These are phyloP conservation scores for Anguilla megastoma DNA, from an alignment of 2,797 vertebrate genomes.

Conservation along the genomic window DNA sequence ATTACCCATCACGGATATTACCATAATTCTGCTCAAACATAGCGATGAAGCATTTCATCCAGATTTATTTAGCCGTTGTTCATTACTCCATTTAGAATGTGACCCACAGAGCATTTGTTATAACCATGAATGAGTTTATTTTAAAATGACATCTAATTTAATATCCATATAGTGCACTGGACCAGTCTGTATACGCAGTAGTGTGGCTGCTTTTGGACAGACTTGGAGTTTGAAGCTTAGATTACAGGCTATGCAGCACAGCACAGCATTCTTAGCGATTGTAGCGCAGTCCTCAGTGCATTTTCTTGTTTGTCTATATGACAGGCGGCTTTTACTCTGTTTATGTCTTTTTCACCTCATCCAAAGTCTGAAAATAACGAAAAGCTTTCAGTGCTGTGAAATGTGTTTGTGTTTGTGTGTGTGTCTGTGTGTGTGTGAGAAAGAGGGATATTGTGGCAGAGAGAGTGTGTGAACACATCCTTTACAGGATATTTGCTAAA, in stretches of 20 bases:
- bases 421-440: not conserved
- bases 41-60: not conserved
- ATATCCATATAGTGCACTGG: not conserved
- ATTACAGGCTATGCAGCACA: not conserved
- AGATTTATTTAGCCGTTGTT: not conserved
- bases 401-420: not conserved
- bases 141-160: not conserved
- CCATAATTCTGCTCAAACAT: not conserved
- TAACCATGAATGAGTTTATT: not conserved
- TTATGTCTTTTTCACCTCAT: not conserved
- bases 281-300: not conserved
- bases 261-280: not conserved
- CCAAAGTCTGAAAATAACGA: not conserved
- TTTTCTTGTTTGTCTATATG: not conserved
- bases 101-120: not conserved
- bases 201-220: not conserved
- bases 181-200: not conserved
- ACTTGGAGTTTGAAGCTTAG: not conserved
- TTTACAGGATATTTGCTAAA: not conserved
- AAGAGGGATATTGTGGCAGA: not conserved
- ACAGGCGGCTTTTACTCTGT: not conserved
- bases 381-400: not conserved
- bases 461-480: not conserved
- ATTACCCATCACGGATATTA: not conserved
- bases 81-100: not conserved